These are phyloP conservation scores for Lophius piscatorius DNA, from an alignment of 2,113 vertebrate genomes.

Conservation along the genomic window DNA sequence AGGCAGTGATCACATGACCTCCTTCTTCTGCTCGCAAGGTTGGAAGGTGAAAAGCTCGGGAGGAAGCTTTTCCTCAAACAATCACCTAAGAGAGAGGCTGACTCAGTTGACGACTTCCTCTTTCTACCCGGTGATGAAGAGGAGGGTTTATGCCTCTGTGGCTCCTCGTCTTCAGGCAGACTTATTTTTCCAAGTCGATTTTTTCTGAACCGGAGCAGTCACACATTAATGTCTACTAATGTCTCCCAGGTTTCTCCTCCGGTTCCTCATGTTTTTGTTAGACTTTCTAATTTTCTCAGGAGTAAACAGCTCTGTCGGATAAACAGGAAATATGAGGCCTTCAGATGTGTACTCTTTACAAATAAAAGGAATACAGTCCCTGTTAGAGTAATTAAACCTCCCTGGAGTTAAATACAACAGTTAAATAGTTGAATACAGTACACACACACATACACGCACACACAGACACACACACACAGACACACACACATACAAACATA, in stretches of 20 bases:
- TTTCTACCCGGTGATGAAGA: too few relatives aligned
- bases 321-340: conserved; percentile 38
- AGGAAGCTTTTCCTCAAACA: too few relatives aligned
- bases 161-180: conserved; percentile 52
- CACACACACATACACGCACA: not conserved
- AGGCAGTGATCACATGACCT: too few relatives aligned
- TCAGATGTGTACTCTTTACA: conserved; percentile 34
- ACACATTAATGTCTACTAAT: conserved; percentile 48
- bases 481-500: too few relatives aligned
- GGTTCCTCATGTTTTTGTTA: conserved; percentile 45
- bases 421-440: too few relatives aligned
- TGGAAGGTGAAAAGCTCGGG: too few relatives aligned
- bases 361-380: conserved; percentile 20
- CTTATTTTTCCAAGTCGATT: conserved; percentile 56
- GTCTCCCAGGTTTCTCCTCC: conserved; percentile 54
- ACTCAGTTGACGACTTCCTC: conserved; percentile 46
- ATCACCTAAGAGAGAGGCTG: conserved; percentile 49
- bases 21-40: too few relatives aligned
- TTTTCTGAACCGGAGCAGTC: conserved; percentile 63
- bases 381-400: conserved; percentile 37
- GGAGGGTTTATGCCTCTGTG: too few relatives aligned
- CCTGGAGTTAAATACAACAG: conserved; percentile 41
- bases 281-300: conserved; percentile 33
- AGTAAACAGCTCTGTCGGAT: conserved; percentile 48
- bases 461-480: too few relatives aligned